Percentiles rank a stretch among this genome's conserved stretches.
These are phyloP conservation scores for Panthera leo DNA, from an alignment of 2,113 vertebrate genomes.

Conservation along the genomic window DNA sequence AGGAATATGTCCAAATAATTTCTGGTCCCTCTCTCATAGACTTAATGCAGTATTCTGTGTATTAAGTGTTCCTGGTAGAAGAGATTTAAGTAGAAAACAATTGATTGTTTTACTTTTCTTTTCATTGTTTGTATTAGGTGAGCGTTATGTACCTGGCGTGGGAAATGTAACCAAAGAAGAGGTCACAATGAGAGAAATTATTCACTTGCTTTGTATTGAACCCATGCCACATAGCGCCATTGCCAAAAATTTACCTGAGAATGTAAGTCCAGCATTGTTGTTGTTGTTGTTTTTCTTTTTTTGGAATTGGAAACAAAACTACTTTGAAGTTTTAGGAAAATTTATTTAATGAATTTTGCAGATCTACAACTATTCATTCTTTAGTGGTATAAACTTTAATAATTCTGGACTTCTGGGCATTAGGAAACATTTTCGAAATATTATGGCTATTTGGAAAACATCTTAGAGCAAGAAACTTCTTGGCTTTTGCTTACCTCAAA, in stretches of 20 bases:
- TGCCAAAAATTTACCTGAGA: conserved; percentile 95
- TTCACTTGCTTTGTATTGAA: conserved; percentile 97
- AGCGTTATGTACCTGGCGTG: conserved; percentile 95
- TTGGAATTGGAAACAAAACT: conserved; percentile 6
- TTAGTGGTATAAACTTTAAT: conserved; percentile 32
- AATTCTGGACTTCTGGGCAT: neutral
- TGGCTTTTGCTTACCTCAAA: conserved; percentile 45
- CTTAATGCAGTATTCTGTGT: neutral
- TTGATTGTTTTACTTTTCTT: conserved; percentile 32
- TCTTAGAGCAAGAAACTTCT: neutral
- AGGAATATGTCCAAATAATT: conserved; percentile 10
- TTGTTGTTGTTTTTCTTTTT: neutral
- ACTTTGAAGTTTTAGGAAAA: conserved; percentile 47
- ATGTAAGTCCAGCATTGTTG: conserved; percentile 86
- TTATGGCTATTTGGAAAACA: neutral
- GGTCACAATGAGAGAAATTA: conserved; percentile 95
- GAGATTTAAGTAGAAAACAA: conserved; percentile 58
- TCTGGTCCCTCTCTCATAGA: neutral
- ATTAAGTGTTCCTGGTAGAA: neutral
- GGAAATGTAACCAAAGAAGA: conserved; percentile 95
- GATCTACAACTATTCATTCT: neutral
- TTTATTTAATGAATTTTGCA: neutral
- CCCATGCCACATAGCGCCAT: conserved; percentile 98
- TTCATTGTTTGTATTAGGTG: conserved; percentile 86
- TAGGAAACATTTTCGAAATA: neutral